phyloP scores from a whole-genome alignment of 2,888 invertebrate species.

The Scaptomyza polygonia region DNA sequence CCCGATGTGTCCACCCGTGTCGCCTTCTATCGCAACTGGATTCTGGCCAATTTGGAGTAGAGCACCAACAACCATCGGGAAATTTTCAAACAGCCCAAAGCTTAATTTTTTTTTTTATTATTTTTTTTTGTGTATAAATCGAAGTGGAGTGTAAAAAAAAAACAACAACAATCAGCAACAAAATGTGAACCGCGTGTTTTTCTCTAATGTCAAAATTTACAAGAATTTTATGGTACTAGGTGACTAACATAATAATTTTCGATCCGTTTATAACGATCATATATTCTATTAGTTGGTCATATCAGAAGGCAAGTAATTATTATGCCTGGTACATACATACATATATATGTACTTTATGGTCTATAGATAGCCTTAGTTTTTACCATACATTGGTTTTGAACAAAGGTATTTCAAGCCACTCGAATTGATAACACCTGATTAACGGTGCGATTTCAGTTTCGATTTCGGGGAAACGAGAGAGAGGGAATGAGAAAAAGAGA shows the following conservation, averaged over 20 bases:
- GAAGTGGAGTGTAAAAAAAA: slow-evolving; percentile 18
- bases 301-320: slow-evolving; percentile 17
- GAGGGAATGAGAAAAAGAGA: neutral
- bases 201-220: slow-evolving; percentile 20
- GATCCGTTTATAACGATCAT: slow-evolving; percentile 24
- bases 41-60: slow-evolving; percentile 46
- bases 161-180: neutral
- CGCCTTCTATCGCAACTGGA: slow-evolving; percentile 75
- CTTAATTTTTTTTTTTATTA: slow-evolving; percentile 34
- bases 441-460: neutral
- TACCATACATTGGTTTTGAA: slow-evolving; percentile 6
- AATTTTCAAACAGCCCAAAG: neutral
- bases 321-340: slow-evolving; percentile 14
- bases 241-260: neutral
- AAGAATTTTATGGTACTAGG: slow-evolving; percentile 22
- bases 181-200: slow-evolving; percentile 12
- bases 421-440: slow-evolving; percentile 17
- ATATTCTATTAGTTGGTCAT: slow-evolving; percentile 24
- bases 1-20: slow-evolving; percentile 79
- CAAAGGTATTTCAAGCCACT: slow-evolving; percentile 25
- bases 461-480: neutral
- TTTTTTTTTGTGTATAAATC: slow-evolving; percentile 65
- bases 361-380: slow-evolving; percentile 24
- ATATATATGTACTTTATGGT: slow-evolving; percentile 17
- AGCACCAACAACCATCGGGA: neutral